These are phyloP conservation scores for Brachionus angularis DNA, from an alignment of 1,140 invertebrate species.

Conservation along the genomic window DNA sequence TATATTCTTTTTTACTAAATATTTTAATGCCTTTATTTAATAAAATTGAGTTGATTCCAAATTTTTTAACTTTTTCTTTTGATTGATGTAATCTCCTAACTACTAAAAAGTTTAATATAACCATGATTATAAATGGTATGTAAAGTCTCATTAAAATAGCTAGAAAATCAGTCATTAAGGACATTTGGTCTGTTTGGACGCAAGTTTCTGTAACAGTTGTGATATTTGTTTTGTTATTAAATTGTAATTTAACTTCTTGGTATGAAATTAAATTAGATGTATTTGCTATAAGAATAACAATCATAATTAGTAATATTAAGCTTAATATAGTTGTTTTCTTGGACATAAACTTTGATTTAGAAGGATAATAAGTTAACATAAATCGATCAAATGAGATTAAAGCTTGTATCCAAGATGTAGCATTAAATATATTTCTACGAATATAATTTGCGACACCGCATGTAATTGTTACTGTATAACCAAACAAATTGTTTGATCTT, in stretches of 20 bases:
- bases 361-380: neutral
- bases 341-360: neutral
- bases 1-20: constrained; percentile 10
- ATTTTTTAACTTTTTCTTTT: constrained; percentile 6
- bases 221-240: neutral
- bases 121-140: constrained; percentile 5
- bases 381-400: constrained; percentile 25
- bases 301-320: neutral
- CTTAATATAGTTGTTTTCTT: neutral
- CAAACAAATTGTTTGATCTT: neutral
- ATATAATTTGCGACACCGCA: neutral
- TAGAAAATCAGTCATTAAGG: constrained; percentile 11
- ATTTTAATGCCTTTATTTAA: neutral
- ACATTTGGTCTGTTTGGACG: neutral
- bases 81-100: neutral
- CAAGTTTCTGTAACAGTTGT: neutral
- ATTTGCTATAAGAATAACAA: constrained; percentile 10
- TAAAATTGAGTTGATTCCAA: neutral
- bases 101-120: neutral
- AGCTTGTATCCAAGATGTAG: constrained; percentile 24
- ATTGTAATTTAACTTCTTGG: neutral
- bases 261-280: neutral
- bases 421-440: constrained; percentile 16
- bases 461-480: constrained; percentile 1
- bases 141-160: constrained; percentile 23